phyloP scores from a whole-genome alignment of 2,888 invertebrate species.

The Drosophila seclusa region DNA sequence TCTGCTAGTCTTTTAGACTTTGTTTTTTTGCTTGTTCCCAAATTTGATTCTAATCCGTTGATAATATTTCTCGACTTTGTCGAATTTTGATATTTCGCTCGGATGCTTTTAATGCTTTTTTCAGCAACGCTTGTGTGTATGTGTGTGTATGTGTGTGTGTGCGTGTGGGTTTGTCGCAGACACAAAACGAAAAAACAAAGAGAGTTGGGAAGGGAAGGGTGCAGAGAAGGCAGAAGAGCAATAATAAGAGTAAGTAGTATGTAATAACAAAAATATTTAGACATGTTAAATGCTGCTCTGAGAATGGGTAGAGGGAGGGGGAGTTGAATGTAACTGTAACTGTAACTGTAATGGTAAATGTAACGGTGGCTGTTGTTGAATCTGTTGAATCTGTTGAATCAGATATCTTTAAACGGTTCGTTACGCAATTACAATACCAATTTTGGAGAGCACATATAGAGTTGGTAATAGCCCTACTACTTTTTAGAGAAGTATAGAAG shows the following conservation, averaged over 20 bases:
- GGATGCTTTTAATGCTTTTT: conserved; percentile 64
- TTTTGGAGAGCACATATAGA: neutral
- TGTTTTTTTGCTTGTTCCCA: conserved; percentile 24
- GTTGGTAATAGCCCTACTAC: neutral
- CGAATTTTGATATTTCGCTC: conserved; percentile 70
- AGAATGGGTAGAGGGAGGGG: neutral
- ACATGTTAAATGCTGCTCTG: conserved; percentile 36
- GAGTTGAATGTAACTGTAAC: neutral
- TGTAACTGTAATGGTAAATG: neutral
- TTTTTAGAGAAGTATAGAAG: neutral
- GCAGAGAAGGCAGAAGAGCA: neutral
- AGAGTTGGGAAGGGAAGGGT: conserved; percentile 20
- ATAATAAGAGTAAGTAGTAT: conserved; percentile 32
- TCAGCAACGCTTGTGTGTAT: neutral
- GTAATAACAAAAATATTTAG: conserved; percentile 51
- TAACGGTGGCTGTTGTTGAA: neutral
- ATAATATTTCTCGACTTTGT: conserved; percentile 65
- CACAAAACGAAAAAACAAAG: conserved; percentile 3
- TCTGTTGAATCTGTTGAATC: neutral
- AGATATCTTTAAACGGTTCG: conserved; percentile 15
- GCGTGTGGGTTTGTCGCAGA: conserved; percentile 38
- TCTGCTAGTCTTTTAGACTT: neutral
- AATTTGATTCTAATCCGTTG: conserved; percentile 73
- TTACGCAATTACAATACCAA: conserved; percentile 17
- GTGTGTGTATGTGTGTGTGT: neutral